A percentile compares a stretch with the other conserved stretches of the same genome.
These are phyloP conservation scores for Phocides pigmalion DNA, from an alignment of 1,140 invertebrate genomes.

Conservation along the genomic window DNA sequence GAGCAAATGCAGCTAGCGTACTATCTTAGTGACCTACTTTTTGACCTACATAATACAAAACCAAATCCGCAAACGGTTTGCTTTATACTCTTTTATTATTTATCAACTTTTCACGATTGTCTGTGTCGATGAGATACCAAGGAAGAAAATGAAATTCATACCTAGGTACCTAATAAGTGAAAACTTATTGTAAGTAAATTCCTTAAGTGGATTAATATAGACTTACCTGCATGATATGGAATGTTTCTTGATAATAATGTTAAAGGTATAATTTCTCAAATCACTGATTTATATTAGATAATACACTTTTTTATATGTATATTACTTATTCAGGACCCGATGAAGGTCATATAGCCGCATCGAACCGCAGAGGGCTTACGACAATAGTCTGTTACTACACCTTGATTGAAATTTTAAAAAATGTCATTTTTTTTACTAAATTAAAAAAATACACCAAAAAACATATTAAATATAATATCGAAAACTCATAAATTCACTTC, in stretches of 20 bases:
- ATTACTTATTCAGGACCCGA: neutral
- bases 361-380: neutral
- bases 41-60: conserved; percentile 54
- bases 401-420: no score
- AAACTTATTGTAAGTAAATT: no score
- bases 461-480: no score
- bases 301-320: neutral
- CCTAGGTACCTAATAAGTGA: no score
- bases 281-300: no score
- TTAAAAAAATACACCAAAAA: no score
- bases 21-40: conserved; percentile 62
- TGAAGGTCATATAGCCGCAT: neutral
- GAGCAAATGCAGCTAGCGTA: conserved; percentile 47
- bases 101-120: conserved; percentile 11
- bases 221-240: no score
- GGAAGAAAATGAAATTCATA: no score
- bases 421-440: no score
- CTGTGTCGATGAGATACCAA: neutral
- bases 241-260: no score
- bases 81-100: conserved; percentile 30
- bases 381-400: neutral
- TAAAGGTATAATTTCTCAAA: neutral
- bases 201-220: no score
- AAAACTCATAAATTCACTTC: no score
- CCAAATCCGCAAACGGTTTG: conserved; percentile 36